Evolutionary conservation across 1,140 invertebrate genomes (phyloP).

Genomic region (Drosophila truncata): DNA sequence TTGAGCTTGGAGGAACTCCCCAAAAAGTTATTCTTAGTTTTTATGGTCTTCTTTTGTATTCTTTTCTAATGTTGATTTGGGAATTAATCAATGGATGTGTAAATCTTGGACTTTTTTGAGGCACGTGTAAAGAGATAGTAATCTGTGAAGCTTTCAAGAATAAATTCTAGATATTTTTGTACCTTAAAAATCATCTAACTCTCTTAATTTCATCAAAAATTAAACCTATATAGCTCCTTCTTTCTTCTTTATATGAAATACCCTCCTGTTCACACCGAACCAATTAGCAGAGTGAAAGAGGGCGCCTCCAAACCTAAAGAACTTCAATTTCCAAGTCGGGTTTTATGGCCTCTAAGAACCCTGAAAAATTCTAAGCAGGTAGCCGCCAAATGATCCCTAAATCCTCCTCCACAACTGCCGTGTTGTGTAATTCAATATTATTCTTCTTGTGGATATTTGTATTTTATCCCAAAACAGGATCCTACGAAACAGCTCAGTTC

Average conservation of each 20-base stretch:
- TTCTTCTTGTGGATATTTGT: constrained; percentile 63
- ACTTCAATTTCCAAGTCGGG: constrained; percentile 47
- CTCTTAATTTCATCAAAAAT: background rate
- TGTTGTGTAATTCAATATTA: constrained; percentile 77
- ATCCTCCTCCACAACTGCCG: constrained; percentile 37
- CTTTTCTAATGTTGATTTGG: constrained; percentile 20
- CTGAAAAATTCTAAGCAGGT: constrained; percentile 52
- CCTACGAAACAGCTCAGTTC: constrained; percentile 35
- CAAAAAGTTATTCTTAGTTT: constrained; percentile 34
- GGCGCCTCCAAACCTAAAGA: constrained; percentile 43
- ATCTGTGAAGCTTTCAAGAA: background rate
- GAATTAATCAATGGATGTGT: constrained; percentile 33
- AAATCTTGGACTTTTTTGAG: constrained; percentile 1
- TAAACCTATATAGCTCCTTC: background rate
- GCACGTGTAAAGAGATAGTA: constrained; percentile 20
- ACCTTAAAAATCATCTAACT: background rate
- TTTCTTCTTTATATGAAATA: background rate
- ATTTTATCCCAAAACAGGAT: constrained; percentile 63
- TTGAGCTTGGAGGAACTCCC: constrained; percentile 29
- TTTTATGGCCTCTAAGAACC: constrained; percentile 35
- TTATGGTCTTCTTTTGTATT: constrained; percentile 29
- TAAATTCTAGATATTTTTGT: background rate
- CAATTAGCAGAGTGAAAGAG: constrained; percentile 61
- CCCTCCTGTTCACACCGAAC: constrained; percentile 32
- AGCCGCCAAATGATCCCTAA: constrained; percentile 44